Base-by-base conservation (phyloP, 2,113 vertebrate genomes). In the Campylorhamphus procurvoides region DNA sequence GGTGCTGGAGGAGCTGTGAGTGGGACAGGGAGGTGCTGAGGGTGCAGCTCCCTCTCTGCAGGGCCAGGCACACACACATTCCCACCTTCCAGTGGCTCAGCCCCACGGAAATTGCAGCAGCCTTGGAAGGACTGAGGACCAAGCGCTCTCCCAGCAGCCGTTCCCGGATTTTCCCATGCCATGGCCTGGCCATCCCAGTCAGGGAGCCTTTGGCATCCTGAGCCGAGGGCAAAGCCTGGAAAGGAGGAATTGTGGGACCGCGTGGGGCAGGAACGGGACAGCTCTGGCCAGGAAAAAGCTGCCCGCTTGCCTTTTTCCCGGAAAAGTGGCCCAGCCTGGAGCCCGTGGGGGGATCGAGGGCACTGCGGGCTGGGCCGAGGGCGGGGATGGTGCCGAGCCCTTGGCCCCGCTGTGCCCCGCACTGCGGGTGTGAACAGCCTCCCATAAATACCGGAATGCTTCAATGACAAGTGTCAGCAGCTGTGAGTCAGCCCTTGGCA, bases 401-500 rank as follows among this genome's bases (percentile, higher is more conserved):
- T 73, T 80, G 55, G 74, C 83, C 81, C 58, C 5, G 18, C 64
- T 10, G 3, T 25, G 17, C 53, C 50, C 82, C 77, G n/a, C 39
- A 2, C 82, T n/a, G 63, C 24, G 49, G 91, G 35, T 63, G 47
- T 44, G 53, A 95, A 31, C 73, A 52, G 56, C 86, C 92, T 89
- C 47, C 92, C 87, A 42, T 68, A 93, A 86, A 86, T 83, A 86
- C 37, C 89, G 4, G 22, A 39, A 66, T 42, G 63, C 87, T 82
- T 53, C 50, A 40, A 83, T 91, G 93, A 94, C 90, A 91, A 87
- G 75, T 68, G 78, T 59, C 68, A 56, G 90, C 87, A 90, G 84
- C 91, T 91, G 80, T 60, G 91, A 92, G 64, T 77, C 93, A 89
- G 89, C 89, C 92, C 60, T 64, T 68, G 40, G 79, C 95, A 83